These are phyloP conservation scores for Parnassius orleans DNA, from an alignment of 2,888 invertebrate genomes.

Conservation along the genomic window DNA sequence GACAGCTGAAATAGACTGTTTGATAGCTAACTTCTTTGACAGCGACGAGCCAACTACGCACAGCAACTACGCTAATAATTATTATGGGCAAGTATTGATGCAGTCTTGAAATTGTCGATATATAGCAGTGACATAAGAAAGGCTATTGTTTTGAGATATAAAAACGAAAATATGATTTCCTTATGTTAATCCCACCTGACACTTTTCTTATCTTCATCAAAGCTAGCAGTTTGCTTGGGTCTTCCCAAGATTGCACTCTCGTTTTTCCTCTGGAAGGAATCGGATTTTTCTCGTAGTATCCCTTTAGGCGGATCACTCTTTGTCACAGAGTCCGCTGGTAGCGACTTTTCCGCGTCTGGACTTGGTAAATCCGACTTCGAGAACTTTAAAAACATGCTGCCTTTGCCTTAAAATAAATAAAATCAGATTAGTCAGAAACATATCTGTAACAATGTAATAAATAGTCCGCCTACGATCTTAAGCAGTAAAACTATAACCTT, in stretches of 20 bases:
- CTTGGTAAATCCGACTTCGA: conserved; percentile 68
- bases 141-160: no score
- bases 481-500: no score
- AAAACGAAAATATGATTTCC: not conserved
- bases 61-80: no score
- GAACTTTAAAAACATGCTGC: conserved; percentile 62
- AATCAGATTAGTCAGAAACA: not conserved
- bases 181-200: conserved; percentile 67
- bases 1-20: no score
- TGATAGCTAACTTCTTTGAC: no score
- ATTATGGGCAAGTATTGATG: no score
- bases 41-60: no score
- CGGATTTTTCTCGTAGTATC: conserved; percentile 82
- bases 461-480: no score
- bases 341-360: conserved; percentile 70
- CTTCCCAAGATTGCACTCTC: conserved; percentile 52
- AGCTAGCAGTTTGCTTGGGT: conserved; percentile 59
- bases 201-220: conserved; percentile 89
- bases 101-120: no score
- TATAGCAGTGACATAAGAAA: no score
- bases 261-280: conserved; percentile 49
- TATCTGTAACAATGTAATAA: no score
- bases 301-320: conserved; percentile 80
- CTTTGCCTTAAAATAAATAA: conserved; percentile 53
- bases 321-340: conserved; percentile 61